Conservation (phyloP, 2,113 vertebrate genomes). For the Gnathonemus echidnorhynchus region DNA sequence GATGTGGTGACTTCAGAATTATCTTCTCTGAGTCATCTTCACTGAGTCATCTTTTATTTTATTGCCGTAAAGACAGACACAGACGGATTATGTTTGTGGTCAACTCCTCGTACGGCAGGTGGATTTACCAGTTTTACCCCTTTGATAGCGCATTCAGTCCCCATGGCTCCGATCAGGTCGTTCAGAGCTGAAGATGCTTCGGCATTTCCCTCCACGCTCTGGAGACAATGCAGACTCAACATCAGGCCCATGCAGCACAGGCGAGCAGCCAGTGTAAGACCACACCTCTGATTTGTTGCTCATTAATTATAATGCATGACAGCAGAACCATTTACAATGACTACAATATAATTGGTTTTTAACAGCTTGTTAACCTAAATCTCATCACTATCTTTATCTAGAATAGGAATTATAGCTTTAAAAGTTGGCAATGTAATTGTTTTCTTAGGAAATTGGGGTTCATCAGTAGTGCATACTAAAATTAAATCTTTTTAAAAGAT, state of each 20-base stretch:
- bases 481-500: not conserved
- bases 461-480: not conserved
- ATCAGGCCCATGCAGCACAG: not conserved
- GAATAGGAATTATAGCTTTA: not conserved
- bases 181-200: not conserved
- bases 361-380: not conserved
- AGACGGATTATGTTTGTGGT: not conserved
- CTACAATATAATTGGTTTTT: not conserved
- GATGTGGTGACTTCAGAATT: not conserved
- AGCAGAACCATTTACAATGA: not conserved
- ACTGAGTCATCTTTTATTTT: not conserved
- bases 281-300: not conserved
- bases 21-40: not conserved
- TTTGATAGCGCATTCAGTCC: not conserved
- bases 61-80: not conserved
- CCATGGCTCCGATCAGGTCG: not conserved
- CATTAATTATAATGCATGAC: not conserved
- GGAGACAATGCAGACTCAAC: not conserved
- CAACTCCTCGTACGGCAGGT: not conserved
- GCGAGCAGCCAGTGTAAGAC: not conserved
- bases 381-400: not conserved
- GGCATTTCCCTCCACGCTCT: not conserved
- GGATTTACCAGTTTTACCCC: not conserved
- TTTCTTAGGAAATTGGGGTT: not conserved
- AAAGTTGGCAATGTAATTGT: not conserved